Evolutionary conservation across 2,888 invertebrate genomes (phyloP), one percentile per base, ranked within the genome.

Genomic region (Latheticus oryzae): DNA sequence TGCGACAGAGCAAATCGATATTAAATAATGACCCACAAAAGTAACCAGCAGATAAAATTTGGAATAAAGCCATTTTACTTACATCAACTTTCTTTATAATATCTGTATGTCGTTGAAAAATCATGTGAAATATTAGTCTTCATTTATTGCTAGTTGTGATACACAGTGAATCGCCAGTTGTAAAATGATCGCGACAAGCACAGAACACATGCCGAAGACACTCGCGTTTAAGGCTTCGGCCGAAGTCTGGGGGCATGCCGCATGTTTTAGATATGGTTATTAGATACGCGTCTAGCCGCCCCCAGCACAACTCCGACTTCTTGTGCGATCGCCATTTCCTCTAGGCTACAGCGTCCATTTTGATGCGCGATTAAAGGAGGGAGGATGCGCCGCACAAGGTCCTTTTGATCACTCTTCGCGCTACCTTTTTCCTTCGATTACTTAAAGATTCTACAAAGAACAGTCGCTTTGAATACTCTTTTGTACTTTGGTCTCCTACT

Each of bases 1-100:
- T 77, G 78, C 76, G 78, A 76, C 76, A 76, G 71, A 73, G 70
- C 70, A 73, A 76, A 78, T 78, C 78, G 76, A 78, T 78, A 78
- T 68, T 69, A 71, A 72, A 73, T 72, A 74, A 72, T 75, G 75
- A 76, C 76, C 75, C 76, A 75, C 72, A 76, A 74, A n/a, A 70
- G 63, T 72, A 61, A 66, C 65, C 68, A 63, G 61, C 62, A 61
- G 61, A 63, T 64, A 61, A 62, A 59, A 26, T 26, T 9, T 16
- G 24, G 45, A 51, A 40, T 48, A 60, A 66, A 67, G 64, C 53
- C 64, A 60, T 60, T 65, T 60, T 76, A 78, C 78, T 78, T 74
- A 78, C 78, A 76, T 76, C 75, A 76, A 78, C 76, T 76, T 72
- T 74, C 73, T 75, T 75, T 76, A 73, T 74, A 75, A 73, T 70